Percentiles rank a stretch among this genome's conserved stretches.
Conservation (phyloP, 2,888 invertebrate species). For the Patella ulyssiponensis region DNA sequence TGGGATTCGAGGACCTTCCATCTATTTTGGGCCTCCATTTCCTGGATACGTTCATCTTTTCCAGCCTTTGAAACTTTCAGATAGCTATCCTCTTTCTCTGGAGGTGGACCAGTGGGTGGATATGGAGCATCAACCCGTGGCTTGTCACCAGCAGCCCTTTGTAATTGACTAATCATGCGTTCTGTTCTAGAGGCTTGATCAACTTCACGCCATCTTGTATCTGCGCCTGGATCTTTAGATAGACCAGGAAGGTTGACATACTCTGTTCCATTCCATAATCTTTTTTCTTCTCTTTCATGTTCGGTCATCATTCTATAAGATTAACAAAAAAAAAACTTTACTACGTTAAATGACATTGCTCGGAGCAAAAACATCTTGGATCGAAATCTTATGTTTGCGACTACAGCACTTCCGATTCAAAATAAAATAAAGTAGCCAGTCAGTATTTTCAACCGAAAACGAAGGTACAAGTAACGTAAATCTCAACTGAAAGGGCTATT, state of each 20-base stretch:
- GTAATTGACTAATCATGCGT: constrained; percentile 34
- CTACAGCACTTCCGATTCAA: too few species aligned
- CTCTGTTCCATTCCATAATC: constrained; percentile 61
- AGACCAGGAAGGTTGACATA: constrained; percentile 62
- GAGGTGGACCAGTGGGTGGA: constrained; percentile 45
- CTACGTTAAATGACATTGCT: too few species aligned
- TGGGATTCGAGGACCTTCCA: constrained; percentile 62
- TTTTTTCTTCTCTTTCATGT: constrained; percentile 60
- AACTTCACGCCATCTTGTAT: constrained; percentile 49
- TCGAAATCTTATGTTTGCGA: too few species aligned
- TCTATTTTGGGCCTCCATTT: constrained; percentile 66
- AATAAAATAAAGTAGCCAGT: too few species aligned
- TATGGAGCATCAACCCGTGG: constrained; percentile 45
- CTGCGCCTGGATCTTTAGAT: constrained; percentile 36
- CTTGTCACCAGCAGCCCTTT: constrained; percentile 25
- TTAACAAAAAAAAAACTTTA: too few species aligned
- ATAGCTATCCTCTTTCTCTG: constrained; percentile 42
- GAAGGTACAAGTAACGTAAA: too few species aligned
- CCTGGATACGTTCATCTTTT: constrained; percentile 53
- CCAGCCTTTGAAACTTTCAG: constrained; percentile 48
- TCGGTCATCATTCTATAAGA: constrained; percentile 53
- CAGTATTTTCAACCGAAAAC: too few species aligned
- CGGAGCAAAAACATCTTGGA: too few species aligned
- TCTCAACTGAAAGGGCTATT: too few species aligned
- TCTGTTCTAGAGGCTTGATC: constrained; percentile 47